Evolutionary conservation across 1,140 invertebrate species (phyloP).

Genomic region (Dolichoris vasculosae): DNA sequence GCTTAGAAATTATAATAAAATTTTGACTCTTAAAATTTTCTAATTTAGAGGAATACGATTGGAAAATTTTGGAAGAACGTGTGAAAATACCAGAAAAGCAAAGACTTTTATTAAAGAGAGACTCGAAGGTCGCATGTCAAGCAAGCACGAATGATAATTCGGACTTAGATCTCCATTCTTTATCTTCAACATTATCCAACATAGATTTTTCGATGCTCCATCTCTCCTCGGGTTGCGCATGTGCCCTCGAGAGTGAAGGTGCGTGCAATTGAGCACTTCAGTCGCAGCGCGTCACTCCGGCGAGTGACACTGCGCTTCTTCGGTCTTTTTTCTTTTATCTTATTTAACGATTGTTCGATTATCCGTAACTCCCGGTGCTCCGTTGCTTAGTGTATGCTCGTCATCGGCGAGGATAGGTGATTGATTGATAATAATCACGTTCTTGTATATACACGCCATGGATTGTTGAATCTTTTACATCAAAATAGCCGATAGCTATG

Average conservation of each 20-base stretch:
- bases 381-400: background rate
- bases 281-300: constrained; percentile 67
- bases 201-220: constrained; percentile 36
- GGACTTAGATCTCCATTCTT: background rate
- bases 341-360: background rate
- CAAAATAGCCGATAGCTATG: background rate
- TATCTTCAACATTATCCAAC: background rate
- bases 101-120: too few relatives aligned
- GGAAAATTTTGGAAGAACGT: too few relatives aligned
- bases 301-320: constrained; percentile 59
- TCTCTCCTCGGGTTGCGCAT: constrained; percentile 17
- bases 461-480: background rate
- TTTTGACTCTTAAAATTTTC: too few relatives aligned
- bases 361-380: background rate
- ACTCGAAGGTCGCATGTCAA: too few relatives aligned
- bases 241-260: background rate
- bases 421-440: background rate
- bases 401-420: background rate
- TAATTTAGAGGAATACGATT: too few relatives aligned
- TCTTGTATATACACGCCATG: background rate
- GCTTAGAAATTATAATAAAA: too few relatives aligned
- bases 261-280: constrained; percentile 51
- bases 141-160: too few relatives aligned
- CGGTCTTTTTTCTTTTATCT: constrained; percentile 39
- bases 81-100: too few relatives aligned